Conservation (phyloP, 2,113 vertebrate genomes). For the Upupa epops region DNA sequence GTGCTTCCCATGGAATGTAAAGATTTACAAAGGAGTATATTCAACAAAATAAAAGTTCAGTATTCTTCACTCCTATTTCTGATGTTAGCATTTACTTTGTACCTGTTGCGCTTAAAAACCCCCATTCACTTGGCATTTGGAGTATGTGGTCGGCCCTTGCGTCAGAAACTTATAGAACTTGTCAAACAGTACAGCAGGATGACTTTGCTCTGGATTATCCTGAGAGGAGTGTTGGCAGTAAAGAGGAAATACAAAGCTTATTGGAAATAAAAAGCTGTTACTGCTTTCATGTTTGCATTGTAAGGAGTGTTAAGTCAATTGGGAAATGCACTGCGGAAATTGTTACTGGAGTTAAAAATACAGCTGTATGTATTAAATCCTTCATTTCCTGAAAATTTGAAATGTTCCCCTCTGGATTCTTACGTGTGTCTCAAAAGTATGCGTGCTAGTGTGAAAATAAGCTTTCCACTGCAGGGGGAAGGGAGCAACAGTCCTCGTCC, state of each 20-base stretch:
- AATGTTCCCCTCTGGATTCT: not conserved
- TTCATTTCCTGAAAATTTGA: not conserved
- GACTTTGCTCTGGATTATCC: not conserved
- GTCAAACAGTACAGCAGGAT: not conserved
- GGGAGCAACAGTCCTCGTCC: accelerated
- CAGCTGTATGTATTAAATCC: not conserved
- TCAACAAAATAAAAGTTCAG: not conserved
- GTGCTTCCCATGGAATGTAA: not conserved
- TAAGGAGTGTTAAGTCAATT: not conserved
- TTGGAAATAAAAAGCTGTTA: slow-evolving; percentile 13
- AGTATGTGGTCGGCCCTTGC: no score
- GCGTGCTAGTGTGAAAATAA: not conserved
- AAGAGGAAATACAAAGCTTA: slow-evolving; percentile 1
- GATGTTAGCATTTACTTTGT: not conserved
- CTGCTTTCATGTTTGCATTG: not conserved
- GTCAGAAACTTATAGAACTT: accelerated
- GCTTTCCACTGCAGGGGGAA: not conserved
- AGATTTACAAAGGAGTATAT: not conserved
- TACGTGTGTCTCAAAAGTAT: accelerated
- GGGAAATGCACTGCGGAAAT: not conserved
- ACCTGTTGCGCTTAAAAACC: not conserved
- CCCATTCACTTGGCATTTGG: no score
- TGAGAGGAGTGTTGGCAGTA: not conserved
- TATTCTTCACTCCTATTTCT: not conserved
- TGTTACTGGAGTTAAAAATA: not conserved